Percentiles rank a stretch among this genome's conserved stretches.
Conservation (phyloP, 2,888 invertebrate genomes). For the Rhagonycha lutea region DNA sequence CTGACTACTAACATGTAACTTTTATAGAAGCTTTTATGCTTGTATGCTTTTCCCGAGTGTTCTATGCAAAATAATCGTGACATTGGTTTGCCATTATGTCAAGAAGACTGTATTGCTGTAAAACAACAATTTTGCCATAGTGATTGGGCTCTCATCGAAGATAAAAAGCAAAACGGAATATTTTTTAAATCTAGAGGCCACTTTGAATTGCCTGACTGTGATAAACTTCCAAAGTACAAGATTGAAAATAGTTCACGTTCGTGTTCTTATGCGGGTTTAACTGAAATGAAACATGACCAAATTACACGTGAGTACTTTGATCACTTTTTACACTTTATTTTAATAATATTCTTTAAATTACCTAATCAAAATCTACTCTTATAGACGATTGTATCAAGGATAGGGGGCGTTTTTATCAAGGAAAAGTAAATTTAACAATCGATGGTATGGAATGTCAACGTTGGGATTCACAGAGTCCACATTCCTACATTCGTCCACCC, state of each 20-base stretch:
- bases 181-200: slow-evolving; percentile 82
- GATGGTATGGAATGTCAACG: slow-evolving; percentile 84
- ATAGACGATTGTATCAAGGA: slow-evolving; percentile 84
- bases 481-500: slow-evolving; percentile 85
- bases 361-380: neutral
- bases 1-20: slow-evolving; percentile 18
- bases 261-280: slow-evolving; percentile 85
- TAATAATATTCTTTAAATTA: slow-evolving; percentile 35
- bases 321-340: neutral
- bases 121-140: slow-evolving; percentile 89
- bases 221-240: slow-evolving; percentile 74
- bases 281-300: slow-evolving; percentile 78
- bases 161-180: slow-evolving; percentile 79
- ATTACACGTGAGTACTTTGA: slow-evolving; percentile 70
- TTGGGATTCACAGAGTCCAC: slow-evolving; percentile 88
- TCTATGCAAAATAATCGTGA: slow-evolving; percentile 66
- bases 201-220: slow-evolving; percentile 87
- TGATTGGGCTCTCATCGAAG: slow-evolving; percentile 90
- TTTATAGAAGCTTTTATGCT: slow-evolving; percentile 78
- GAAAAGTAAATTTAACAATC: slow-evolving; percentile 82
- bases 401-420: slow-evolving; percentile 89
- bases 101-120: slow-evolving; percentile 92
- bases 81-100: slow-evolving; percentile 79
- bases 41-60: slow-evolving; percentile 84
- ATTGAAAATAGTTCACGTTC: slow-evolving; percentile 65